These are phyloP conservation scores for Erebia epiphron DNA, from an alignment of 2,888 invertebrate genomes.

Conservation along the genomic window DNA sequence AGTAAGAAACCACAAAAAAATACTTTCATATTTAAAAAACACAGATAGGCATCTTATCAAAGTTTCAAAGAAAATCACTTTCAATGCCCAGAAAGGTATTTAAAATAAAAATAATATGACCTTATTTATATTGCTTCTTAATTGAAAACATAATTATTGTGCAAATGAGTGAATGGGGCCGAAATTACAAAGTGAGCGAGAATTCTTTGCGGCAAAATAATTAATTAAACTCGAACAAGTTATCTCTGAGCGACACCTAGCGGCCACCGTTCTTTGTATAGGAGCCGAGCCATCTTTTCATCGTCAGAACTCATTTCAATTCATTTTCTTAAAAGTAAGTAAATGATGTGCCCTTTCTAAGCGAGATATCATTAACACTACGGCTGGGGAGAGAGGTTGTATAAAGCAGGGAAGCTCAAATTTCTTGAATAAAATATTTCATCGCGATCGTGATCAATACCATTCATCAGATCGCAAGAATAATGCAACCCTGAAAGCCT, in stretches of 20 bases:
- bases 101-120: slow-evolving; percentile 14
- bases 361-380: slow-evolving; percentile 81
- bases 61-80: not conserved
- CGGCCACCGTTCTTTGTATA: slow-evolving; percentile 74
- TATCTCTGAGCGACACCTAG: slow-evolving; percentile 80
- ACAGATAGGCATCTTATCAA: too few species aligned
- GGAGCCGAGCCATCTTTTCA: slow-evolving; percentile 69
- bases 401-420: slow-evolving; percentile 22
- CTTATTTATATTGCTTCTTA: slow-evolving; percentile 57
- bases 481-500: not conserved
- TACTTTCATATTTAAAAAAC: too few species aligned
- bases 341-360: slow-evolving; percentile 81
- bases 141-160: slow-evolving; percentile 63
- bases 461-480: not conserved
- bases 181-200: slow-evolving; percentile 69
- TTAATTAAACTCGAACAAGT: slow-evolving; percentile 80
- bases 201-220: slow-evolving; percentile 77
- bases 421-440: slow-evolving; percentile 18
- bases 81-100: slow-evolving; percentile 7
- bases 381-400: slow-evolving; percentile 49
- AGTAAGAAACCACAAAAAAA: too few species aligned
- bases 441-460: not conserved
- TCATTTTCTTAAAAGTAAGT: slow-evolving; percentile 81
- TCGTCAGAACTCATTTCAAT: slow-evolving; percentile 82
- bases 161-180: slow-evolving; percentile 60